These are phyloP conservation scores for Drosophila multiciliata DNA, from an alignment of 2,888 invertebrate genomes.

Conservation along the genomic window DNA sequence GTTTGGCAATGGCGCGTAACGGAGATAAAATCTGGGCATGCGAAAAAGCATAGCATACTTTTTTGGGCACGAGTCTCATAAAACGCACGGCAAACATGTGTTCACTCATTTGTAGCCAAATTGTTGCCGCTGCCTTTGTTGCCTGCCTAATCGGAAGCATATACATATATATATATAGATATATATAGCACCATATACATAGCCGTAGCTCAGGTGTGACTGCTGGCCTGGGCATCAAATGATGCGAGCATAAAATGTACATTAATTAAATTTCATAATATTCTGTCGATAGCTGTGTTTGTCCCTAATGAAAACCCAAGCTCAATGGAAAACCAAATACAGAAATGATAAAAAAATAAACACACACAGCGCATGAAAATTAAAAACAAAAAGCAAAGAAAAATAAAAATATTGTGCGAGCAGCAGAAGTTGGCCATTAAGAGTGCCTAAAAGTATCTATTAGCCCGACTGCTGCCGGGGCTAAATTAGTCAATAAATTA, in stretches of 20 bases:
- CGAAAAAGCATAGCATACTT: slow-evolving; percentile 61
- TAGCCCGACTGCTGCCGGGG: slow-evolving; percentile 39
- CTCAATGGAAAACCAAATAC: slow-evolving; percentile 3
- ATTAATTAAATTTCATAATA: slow-evolving; percentile 66
- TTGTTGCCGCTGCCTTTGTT: slow-evolving; percentile 25
- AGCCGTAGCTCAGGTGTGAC: slow-evolving; percentile 32
- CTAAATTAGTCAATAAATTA: slow-evolving; percentile 80
- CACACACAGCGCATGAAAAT: neutral
- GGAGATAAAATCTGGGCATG: slow-evolving; percentile 67
- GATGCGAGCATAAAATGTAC: slow-evolving; percentile 61
- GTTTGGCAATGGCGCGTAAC: slow-evolving; percentile 60
- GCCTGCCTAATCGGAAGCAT: slow-evolving; percentile 51
- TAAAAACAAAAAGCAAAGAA: neutral
- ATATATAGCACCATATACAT: neutral
- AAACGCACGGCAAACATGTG: slow-evolving; percentile 65
- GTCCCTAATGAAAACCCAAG: slow-evolving; percentile 34
- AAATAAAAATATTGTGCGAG: slow-evolving; percentile 11
- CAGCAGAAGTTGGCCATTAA: slow-evolving; percentile 60
- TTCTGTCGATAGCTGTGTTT: slow-evolving; percentile 32
- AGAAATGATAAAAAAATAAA: slow-evolving; percentile 3
- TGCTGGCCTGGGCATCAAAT: neutral
- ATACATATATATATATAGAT: slow-evolving; percentile 25
- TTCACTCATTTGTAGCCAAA: slow-evolving; percentile 67
- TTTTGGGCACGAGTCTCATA: slow-evolving; percentile 51
- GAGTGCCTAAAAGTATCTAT: slow-evolving; percentile 72